phyloP scores from a whole-genome alignment of 2,797 vertebrate genomes.

The Danio aesculapii region DNA sequence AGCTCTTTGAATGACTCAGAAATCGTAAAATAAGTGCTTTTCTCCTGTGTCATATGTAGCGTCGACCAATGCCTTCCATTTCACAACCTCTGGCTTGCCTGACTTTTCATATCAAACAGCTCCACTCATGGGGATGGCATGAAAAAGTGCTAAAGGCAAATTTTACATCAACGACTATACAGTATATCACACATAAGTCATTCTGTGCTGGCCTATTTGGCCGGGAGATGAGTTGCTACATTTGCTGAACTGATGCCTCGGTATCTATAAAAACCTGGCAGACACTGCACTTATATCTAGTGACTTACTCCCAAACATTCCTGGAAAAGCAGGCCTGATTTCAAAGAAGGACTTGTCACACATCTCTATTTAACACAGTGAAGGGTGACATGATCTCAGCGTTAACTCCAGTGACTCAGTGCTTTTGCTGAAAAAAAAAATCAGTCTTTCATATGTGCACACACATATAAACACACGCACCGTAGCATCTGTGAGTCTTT shows the following conservation, averaged over 20 bases:
- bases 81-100: slow-evolving; percentile 1
- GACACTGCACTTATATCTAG: slow-evolving; percentile 24
- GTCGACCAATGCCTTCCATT: not conserved
- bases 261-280: slow-evolving; percentile 36
- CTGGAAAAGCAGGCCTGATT: slow-evolving; percentile 51
- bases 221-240: not conserved
- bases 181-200: slow-evolving; percentile 11
- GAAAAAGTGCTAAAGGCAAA: not conserved
- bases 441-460: slow-evolving; percentile 4
- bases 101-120: slow-evolving; percentile 14
- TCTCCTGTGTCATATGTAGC: not conserved
- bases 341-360: slow-evolving; percentile 42
- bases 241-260: slow-evolving; percentile 4
- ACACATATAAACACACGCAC: slow-evolving; percentile 54
- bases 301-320: slow-evolving; percentile 55
- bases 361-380: slow-evolving; percentile 50
- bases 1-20: slow-evolving; percentile 12
- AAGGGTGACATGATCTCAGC: slow-evolving; percentile 65
- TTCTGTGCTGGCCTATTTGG: slow-evolving; percentile 5
- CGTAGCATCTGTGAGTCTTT: slow-evolving; percentile 68
- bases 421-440: slow-evolving; percentile 58
- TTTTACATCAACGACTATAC: not conserved
- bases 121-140: not conserved
- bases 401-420: slow-evolving; percentile 66
- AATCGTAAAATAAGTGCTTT: slow-evolving; percentile 9